A percentile compares a stretch with the other conserved stretches of the same genome.
Evolutionary conservation across 1,140 invertebrate genomes (phyloP).

Genomic region (Stenopsyche tienmushanensis): DNA sequence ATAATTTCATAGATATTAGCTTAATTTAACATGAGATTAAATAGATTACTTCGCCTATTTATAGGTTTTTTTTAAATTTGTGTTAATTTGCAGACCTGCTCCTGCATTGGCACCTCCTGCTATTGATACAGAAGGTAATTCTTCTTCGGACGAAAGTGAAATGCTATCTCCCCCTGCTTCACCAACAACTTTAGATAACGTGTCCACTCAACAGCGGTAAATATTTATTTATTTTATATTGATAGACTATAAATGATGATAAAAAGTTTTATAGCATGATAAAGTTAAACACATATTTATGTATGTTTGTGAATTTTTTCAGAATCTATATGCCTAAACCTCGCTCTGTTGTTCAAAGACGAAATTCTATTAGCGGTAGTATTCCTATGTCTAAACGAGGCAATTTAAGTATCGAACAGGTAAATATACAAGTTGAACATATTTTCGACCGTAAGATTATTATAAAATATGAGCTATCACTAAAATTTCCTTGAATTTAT

Average conservation of each 20-base stretch:
- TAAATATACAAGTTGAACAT: conserved; percentile 41
- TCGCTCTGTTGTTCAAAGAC: conserved; percentile 67
- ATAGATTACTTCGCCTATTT: too few relatives aligned
- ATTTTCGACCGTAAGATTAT: too few relatives aligned
- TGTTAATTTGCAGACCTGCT: conserved; percentile 42
- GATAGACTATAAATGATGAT: background rate
- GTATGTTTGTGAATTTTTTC: conserved; percentile 33
- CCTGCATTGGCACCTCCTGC: conserved; percentile 43
- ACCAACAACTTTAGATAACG: conserved; percentile 34
- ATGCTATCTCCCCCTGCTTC: conserved; percentile 31
- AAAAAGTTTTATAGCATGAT: background rate
- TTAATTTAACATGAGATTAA: background rate
- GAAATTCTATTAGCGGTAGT: conserved; percentile 86
- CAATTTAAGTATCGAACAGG: conserved; percentile 66
- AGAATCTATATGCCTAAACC: conserved; percentile 74
- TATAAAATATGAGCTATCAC: conserved; percentile 8
- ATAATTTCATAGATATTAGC: background rate
- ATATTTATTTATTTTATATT: too few relatives aligned
- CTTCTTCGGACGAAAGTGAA: conserved; percentile 42
- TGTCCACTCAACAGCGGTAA: conserved; percentile 38
- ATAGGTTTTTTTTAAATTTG: too few relatives aligned
- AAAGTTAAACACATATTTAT: conserved; percentile 10
- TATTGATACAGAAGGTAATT: conserved; percentile 48
- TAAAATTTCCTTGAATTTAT: too few relatives aligned
- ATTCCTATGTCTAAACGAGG: conserved; percentile 69